These are phyloP conservation scores for Pomacea canaliculata DNA, from an alignment of 2,888 invertebrate genomes.

Conservation along the genomic window DNA sequence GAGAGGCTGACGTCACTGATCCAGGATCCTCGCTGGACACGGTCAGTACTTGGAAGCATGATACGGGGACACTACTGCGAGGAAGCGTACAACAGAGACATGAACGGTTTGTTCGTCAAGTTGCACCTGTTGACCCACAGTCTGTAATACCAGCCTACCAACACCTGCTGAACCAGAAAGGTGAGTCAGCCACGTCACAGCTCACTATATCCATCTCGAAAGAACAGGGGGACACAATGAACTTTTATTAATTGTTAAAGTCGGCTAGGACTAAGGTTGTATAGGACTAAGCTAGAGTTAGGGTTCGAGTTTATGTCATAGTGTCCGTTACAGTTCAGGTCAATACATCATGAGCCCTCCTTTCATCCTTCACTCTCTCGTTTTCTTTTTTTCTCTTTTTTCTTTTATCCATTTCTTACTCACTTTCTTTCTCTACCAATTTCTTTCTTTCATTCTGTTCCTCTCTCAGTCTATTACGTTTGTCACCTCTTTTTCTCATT, in stretches of 20 bases:
- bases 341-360: too few species aligned
- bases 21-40: constrained; percentile 58
- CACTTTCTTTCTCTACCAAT: too few species aligned
- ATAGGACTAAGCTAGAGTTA: neutral
- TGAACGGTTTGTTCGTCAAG: constrained; percentile 66
- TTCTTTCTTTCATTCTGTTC: too few species aligned
- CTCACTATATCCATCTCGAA: too few species aligned
- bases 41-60: constrained; percentile 49
- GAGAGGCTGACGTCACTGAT: constrained; percentile 52
- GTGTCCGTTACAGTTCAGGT: neutral
- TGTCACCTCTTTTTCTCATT: too few species aligned
- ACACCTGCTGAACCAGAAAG: constrained; percentile 57
- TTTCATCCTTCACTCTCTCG: too few species aligned
- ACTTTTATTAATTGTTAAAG: neutral
- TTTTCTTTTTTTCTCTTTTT: too few species aligned
- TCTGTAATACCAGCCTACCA: constrained; percentile 63
- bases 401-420: too few species aligned
- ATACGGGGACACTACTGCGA: constrained; percentile 54
- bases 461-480: too few species aligned
- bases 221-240: neutral
- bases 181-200: constrained; percentile 36
- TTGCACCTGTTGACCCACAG: constrained; percentile 65
- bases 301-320: neutral
- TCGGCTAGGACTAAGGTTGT: neutral
- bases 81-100: constrained; percentile 60